Conservation (phyloP, 2,797 vertebrate species). For the Sebastes variabilis region DNA sequence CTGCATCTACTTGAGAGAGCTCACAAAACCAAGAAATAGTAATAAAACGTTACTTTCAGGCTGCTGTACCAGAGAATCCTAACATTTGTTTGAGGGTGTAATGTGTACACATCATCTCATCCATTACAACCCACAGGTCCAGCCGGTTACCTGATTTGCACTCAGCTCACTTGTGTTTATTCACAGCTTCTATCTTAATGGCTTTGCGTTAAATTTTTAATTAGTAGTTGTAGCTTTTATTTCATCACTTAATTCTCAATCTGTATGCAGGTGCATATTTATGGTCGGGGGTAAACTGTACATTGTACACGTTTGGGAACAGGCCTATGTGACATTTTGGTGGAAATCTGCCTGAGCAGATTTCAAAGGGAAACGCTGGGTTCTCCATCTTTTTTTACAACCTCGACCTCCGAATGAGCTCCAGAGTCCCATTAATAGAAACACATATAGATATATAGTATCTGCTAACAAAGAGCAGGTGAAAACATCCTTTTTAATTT, state of each 20-base stretch:
- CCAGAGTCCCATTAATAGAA: no score
- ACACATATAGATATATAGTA: no score
- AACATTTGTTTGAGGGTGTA: background rate
- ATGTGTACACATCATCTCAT: background rate
- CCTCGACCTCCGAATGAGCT: background rate
- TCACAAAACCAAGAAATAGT: background rate
- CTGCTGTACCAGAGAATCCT: background rate
- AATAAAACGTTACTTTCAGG: background rate
- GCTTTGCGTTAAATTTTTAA: constrained; percentile 7
- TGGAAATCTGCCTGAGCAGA: background rate
- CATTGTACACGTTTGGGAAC: no score
- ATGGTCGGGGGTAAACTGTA: background rate
- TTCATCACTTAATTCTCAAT: constrained; percentile 5
- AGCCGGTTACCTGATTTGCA: background rate
- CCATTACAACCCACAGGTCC: background rate
- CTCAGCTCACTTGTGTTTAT: constrained; percentile 5
- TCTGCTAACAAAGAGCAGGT: no score
- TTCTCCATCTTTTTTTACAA: background rate
- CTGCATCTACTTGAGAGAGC: background rate
- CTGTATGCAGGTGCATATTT: background rate
- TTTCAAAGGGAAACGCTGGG: background rate
- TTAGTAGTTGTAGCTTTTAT: constrained; percentile 21
- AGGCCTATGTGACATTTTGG: background rate
- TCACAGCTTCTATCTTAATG: background rate
- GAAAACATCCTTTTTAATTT: no score